These are phyloP conservation scores for Lepidurus arcticus DNA, from an alignment of 1,140 invertebrate species.

Conservation along the genomic window DNA sequence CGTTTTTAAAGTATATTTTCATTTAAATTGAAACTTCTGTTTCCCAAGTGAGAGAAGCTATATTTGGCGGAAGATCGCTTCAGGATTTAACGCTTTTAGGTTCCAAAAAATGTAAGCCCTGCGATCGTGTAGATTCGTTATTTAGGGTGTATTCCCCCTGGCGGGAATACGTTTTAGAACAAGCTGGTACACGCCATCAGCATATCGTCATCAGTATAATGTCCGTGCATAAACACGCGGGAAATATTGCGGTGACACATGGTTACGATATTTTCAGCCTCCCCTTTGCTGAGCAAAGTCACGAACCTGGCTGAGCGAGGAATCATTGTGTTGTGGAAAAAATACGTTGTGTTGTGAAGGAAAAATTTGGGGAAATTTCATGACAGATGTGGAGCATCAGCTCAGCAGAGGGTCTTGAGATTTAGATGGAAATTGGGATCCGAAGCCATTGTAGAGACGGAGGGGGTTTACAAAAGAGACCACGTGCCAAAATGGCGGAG, in stretches of 20 bases:
- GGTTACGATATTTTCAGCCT: conserved; percentile 1
- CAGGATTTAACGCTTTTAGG: no score
- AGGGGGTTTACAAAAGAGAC: background rate
- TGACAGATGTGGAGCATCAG: background rate
- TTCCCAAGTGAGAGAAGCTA: no score
- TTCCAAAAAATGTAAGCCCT: no score
- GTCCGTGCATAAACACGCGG: background rate
- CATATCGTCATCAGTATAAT: background rate
- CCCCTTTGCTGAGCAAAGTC: background rate
- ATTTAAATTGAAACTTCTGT: no score
- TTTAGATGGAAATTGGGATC: background rate
- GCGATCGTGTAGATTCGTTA: no score
- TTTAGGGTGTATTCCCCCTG: background rate
- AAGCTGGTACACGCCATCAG: conserved; percentile 14
- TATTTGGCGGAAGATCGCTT: no score
- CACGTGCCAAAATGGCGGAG: conserved; percentile 9
- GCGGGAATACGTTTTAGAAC: background rate
- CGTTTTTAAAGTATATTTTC: no score
- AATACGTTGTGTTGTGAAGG: background rate
- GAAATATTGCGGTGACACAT: conserved; percentile 16
- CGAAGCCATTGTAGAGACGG: background rate
- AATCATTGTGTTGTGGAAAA: background rate
- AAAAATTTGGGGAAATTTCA: background rate
- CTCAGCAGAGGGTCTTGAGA: background rate
- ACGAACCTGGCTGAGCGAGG: background rate